Conservation (phyloP, 2,888 invertebrate species). For the Mesoligia furuncula region DNA sequence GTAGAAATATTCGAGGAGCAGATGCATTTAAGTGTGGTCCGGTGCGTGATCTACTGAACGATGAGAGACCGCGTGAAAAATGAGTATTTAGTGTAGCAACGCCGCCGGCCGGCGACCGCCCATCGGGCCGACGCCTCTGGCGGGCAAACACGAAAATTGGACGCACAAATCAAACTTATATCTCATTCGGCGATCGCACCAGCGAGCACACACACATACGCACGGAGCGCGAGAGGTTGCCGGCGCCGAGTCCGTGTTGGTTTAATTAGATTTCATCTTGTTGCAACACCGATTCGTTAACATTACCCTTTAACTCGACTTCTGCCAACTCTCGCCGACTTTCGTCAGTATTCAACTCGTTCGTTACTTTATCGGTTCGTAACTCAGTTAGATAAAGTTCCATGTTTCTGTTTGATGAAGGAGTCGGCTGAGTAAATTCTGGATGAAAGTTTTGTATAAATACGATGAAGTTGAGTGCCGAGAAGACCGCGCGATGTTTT, state of each 20-base stretch:
- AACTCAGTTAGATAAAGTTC: conserved; percentile 79
- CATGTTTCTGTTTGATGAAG: conserved; percentile 81
- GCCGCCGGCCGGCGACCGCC: conserved; percentile 22
- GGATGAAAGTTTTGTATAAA: conserved; percentile 76
- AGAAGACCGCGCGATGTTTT: conserved; percentile 72
- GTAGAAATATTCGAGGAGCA: conserved; percentile 70
- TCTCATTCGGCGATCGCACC: conserved; percentile 61
- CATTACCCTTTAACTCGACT: conserved; percentile 64
- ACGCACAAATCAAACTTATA: conserved; percentile 79
- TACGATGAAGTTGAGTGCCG: conserved; percentile 76
- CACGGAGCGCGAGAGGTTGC: no score
- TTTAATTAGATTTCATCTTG: conserved; percentile 43
- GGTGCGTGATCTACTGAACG: conserved; percentile 76
- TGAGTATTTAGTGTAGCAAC: conserved; percentile 58
- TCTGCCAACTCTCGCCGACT: conserved; percentile 42
- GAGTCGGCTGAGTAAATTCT: conserved; percentile 78
- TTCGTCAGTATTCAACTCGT: conserved; percentile 74
- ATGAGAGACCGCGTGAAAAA: conserved; percentile 66
- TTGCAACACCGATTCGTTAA: conserved; percentile 56
- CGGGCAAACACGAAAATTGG: conserved; percentile 71
- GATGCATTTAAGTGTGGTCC: conserved; percentile 78
- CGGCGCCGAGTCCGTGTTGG: conserved; percentile 8
- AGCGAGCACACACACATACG: no score
- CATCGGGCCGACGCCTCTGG: conserved; percentile 28
- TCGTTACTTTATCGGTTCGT: conserved; percentile 79